Evolutionary conservation across 2,888 invertebrate species (phyloP).

Genomic region (Scaeva pyrastri): DNA sequence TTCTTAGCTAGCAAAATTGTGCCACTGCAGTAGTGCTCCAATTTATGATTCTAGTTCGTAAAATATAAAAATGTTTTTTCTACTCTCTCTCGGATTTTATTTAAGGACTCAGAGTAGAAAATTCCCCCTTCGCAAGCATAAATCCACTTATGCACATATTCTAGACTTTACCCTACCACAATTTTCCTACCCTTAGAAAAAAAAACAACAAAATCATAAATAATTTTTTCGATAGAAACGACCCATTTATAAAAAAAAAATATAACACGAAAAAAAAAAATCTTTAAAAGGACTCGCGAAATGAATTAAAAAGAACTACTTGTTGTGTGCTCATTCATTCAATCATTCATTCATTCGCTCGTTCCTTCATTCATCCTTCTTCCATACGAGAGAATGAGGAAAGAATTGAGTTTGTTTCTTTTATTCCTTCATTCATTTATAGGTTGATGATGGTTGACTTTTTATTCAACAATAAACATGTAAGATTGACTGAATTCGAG

Average conservation of each 20-base stretch:
- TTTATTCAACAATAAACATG: slow-evolving; percentile 1
- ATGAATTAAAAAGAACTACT: slow-evolving; percentile 51
- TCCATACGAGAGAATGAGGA: neutral
- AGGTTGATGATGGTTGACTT: slow-evolving; percentile 7
- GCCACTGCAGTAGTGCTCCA: neutral
- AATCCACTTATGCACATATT: neutral
- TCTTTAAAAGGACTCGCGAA: neutral
- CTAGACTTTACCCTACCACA: neutral
- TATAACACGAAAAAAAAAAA: neutral
- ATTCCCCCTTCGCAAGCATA: neutral
- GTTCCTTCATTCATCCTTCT: slow-evolving; percentile 5
- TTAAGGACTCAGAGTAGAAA: neutral
- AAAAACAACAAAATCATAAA: too few relatives aligned
- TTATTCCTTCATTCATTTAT: neutral
- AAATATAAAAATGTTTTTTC: neutral
- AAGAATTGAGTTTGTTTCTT: neutral
- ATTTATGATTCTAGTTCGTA: neutral
- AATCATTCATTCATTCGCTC: neutral
- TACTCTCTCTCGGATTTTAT: neutral
- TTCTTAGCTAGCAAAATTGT: too few relatives aligned
- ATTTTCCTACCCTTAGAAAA: neutral
- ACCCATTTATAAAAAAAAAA: neutral
- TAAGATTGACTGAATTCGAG: neutral
- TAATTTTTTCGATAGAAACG: neutral
- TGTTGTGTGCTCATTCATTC: slow-evolving; percentile 34